These are phyloP conservation scores for Colostygia pectinataria DNA, from an alignment of 2,888 invertebrate species.

Conservation along the genomic window DNA sequence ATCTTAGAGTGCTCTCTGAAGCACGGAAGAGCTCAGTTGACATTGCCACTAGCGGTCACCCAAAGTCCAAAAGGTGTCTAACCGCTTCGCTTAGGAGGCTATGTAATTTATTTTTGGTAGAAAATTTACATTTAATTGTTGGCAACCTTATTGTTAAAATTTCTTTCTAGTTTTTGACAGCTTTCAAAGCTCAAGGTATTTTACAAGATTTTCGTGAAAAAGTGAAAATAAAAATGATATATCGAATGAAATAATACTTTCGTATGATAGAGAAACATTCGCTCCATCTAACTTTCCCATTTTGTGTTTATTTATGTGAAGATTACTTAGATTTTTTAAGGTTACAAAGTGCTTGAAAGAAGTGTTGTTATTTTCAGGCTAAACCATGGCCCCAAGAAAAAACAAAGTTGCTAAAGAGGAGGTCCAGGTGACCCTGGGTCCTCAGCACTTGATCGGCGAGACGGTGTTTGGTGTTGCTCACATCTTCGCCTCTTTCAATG, in stretches of 20 bases:
- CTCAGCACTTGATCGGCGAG: conserved; percentile 98
- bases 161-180: conserved; percentile 79
- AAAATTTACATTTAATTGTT: background rate
- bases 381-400: conserved; percentile 97
- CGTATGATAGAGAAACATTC: conserved; percentile 27
- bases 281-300: conserved; percentile 21
- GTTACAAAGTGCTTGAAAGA: conserved; percentile 67
- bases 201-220: conserved; percentile 48
- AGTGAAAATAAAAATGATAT: conserved; percentile 37
- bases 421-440: conserved; percentile 97
- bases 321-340: conserved; percentile 70
- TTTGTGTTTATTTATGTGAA: conserved; percentile 40
- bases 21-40: too few species aligned
- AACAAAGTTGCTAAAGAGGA: conserved; percentile 98
- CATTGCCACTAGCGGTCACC: too few species aligned
- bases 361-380: conserved; percentile 78
- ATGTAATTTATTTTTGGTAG: too few species aligned
- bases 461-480: conserved; percentile 99
- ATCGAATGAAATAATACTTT: conserved; percentile 48
- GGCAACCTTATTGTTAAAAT: conserved; percentile 18
- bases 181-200: conserved; percentile 77
- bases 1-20: too few species aligned
- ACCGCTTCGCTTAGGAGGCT: too few species aligned
- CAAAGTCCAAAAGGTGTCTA: too few species aligned
- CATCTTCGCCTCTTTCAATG: conserved; percentile 99